phyloP scores from a whole-genome alignment of 2,113 vertebrate species.

The Bos javanicus region DNA sequence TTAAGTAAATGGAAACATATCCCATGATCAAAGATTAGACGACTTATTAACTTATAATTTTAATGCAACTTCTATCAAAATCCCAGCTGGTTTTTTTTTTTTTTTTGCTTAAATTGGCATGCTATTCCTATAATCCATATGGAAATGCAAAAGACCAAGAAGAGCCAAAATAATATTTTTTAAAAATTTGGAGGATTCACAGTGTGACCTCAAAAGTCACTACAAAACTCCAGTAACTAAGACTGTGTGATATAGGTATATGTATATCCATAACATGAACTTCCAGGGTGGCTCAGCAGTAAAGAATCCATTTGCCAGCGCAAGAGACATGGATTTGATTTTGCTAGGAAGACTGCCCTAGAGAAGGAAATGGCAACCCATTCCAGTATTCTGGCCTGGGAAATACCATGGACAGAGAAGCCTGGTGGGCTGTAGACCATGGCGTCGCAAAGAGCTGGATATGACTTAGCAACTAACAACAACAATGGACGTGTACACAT shows the following conservation, averaged over 20 bases:
- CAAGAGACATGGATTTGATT: neutral
- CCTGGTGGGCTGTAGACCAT: neutral
- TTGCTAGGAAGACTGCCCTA: neutral
- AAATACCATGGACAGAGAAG: neutral
- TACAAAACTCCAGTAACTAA: neutral
- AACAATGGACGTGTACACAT: neutral
- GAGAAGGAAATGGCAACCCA: neutral
- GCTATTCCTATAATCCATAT: neutral
- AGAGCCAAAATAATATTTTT: neutral
- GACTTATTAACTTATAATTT: neutral
- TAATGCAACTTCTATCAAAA: neutral
- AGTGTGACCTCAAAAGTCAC: neutral
- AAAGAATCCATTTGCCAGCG: neutral
- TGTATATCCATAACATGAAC: neutral
- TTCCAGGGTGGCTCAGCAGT: neutral
- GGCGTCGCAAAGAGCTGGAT: neutral
- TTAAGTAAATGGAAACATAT: neutral
- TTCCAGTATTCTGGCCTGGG: neutral
- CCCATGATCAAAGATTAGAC: neutral
- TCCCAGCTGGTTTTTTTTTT: neutral
- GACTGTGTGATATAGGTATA: neutral
- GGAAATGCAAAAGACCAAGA: neutral
- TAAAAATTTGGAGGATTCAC: neutral
- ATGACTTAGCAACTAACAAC: neutral
- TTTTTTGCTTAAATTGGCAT: neutral